Conservation (phyloP, 2,113 vertebrate genomes). For the Origma solitaria region DNA sequence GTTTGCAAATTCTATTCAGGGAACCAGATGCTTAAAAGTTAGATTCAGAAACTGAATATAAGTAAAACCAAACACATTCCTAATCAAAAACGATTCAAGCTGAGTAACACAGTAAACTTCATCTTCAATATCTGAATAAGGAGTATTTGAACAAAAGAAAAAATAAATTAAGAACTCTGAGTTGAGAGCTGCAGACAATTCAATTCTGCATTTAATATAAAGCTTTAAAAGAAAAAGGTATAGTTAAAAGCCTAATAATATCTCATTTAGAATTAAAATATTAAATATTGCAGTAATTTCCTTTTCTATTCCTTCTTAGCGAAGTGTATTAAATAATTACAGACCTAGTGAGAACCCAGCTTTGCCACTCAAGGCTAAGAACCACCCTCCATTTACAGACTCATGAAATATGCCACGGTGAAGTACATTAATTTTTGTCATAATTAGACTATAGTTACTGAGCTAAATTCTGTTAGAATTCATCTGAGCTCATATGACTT, state of each 20-base stretch:
- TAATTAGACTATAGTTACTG: neutral
- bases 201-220: neutral
- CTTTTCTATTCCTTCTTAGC: neutral
- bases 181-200: neutral
- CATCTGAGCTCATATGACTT: neutral
- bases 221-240: neutral
- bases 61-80: neutral
- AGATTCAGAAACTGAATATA: neutral
- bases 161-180: neutral
- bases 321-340: neutral
- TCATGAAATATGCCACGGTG: neutral
- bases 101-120: neutral
- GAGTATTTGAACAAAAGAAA: neutral
- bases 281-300: neutral
- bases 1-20: neutral
- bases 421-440: neutral
- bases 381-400: neutral
- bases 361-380: neutral
- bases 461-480: neutral
- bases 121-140: neutral
- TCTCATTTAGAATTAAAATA: neutral
- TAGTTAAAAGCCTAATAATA: neutral
- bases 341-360: neutral
- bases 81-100: neutral
- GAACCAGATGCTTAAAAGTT: neutral